Evolutionary conservation across 2,888 invertebrate species (phyloP).

Genomic region (Iphiclides podalirius): DNA sequence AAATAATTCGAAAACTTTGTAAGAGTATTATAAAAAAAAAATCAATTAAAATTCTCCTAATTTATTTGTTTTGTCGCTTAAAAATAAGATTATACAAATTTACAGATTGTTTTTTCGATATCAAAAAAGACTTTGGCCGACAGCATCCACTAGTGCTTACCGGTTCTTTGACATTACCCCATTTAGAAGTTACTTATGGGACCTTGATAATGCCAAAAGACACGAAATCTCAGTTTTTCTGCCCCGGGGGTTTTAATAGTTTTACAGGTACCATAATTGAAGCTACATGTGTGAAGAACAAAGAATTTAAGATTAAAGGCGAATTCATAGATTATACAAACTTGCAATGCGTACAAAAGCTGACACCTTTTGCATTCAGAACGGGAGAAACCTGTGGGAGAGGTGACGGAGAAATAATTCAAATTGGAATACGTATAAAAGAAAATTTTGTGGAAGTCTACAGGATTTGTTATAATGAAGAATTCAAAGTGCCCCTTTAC

Average conservation of each 20-base stretch:
- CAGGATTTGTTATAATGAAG: conserved; percentile 40
- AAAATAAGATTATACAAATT: too few species aligned
- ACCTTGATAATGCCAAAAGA: conserved; percentile 38
- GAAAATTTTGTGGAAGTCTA: conserved; percentile 34
- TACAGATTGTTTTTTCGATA: conserved; percentile 47
- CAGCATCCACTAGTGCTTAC: conserved; percentile 40
- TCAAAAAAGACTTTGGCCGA: conserved; percentile 32
- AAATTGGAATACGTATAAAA: conserved; percentile 34
- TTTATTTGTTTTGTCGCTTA: too few species aligned
- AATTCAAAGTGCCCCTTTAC: conserved; percentile 37
- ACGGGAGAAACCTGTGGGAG: conserved; percentile 31
- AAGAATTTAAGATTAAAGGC: conserved; percentile 32
- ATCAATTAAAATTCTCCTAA: too few species aligned
- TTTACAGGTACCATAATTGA: conserved; percentile 27
- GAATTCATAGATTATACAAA: conserved; percentile 35
- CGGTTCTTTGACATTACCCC: conserved; percentile 26
- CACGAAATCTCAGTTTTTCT: conserved; percentile 30
- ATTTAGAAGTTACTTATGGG: conserved; percentile 2
- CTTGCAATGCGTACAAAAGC: conserved; percentile 38
- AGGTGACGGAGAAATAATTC: conserved; percentile 33
- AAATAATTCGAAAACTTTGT: too few species aligned
- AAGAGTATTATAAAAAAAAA: too few species aligned
- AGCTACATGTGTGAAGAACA: conserved; percentile 36
- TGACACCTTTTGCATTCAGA: conserved; percentile 26
- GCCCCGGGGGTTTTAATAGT: conserved; percentile 36